Conservation (phyloP, 2,113 vertebrate species). For the Macquaria ambigua region DNA sequence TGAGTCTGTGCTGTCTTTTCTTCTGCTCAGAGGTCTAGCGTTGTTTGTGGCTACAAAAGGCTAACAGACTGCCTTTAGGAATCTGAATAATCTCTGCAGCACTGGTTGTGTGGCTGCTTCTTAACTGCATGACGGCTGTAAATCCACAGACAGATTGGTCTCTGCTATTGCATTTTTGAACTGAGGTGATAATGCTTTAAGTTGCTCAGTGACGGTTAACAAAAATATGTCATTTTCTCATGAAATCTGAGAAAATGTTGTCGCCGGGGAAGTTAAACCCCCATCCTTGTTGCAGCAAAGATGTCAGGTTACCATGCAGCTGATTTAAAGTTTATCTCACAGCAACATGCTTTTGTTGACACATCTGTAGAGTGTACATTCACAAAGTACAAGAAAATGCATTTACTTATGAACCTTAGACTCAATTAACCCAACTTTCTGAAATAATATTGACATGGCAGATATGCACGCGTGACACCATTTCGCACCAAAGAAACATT, state of each 20-base stretch:
- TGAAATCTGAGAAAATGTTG: conserved; percentile 1
- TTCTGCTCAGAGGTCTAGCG: conserved; percentile 49
- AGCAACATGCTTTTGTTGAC: conserved; percentile 45
- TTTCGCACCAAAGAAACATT: conserved; percentile 40
- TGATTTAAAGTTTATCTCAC: conserved; percentile 33
- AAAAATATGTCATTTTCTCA: conserved; percentile 7
- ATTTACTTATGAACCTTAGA: conserved; percentile 37
- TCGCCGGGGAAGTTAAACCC: background rate
- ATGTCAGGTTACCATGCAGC: conserved; percentile 13
- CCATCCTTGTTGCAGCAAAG: conserved; percentile 27
- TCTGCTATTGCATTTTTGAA: conserved; percentile 59
- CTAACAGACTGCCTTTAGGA: conserved; percentile 25
- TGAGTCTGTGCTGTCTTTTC: conserved; percentile 22
- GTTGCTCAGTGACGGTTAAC: conserved; percentile 44
- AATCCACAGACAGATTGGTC: conserved; percentile 53
- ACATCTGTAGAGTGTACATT: conserved; percentile 49
- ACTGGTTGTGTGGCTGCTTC: conserved; percentile 23
- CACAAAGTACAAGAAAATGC: conserved; percentile 40
- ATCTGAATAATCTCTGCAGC: conserved; percentile 47
- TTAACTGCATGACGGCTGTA: conserved; percentile 19
- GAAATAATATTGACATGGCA: conserved; percentile 13
- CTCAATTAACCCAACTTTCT: conserved; percentile 18
- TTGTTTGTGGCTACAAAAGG: conserved; percentile 63
- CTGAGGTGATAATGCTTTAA: conserved; percentile 48
- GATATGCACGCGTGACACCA: conserved; percentile 35